Base-by-base conservation (phyloP, 2,113 vertebrate species). In the Pipra filicauda region DNA sequence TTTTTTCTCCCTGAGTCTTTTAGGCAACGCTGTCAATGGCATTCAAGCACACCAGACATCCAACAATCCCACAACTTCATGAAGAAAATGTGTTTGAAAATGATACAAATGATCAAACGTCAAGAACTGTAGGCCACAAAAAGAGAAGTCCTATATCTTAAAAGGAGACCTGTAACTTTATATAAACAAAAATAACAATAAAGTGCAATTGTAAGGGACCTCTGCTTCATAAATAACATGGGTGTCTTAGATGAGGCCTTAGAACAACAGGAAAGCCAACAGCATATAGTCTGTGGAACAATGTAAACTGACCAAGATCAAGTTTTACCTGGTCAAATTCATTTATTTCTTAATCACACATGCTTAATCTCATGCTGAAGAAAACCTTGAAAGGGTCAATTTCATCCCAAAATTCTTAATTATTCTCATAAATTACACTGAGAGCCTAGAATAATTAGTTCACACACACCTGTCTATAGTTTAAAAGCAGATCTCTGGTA, bases 31-130 rank as follows among this genome's bases (percentile, higher is more conserved):
- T 51, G 27, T 52, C 27, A 39, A 12, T 24, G 6, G 15, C 52
- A 62, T 46, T 90, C 64, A 78, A 59, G 18, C 7, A 11, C 33
- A 79, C n/a, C 10, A 70, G 48, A 51, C 18, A 62, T 49, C 12
- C 15, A 85, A 33, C 7, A 75, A 73, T 41, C 31, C 49, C 33
- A 33, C 20, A 83, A 26, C 31, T 79, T 62, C 3, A 0, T 54
- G 61, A 72, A 12, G 18, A 89, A 78, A 58, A 48, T 35, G 6
- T 71, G 12, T 62, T 75, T 72, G 30, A 78, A 61, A 93, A 82
- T 21, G 0, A 82, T 1, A 11, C 19, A 70, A 69, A 12, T n/a
- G 11, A 19, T 55, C n/a, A 82, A 91, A 78, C 0, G 0, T 39
- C 22, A 85, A 52, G 35, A 89, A 64, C 18, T 64, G 4, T 46